Evolutionary conservation across 37 sponge, comb jelly and placozoan species (phyloP).

Genomic region (Corticium candelabrum): DNA sequence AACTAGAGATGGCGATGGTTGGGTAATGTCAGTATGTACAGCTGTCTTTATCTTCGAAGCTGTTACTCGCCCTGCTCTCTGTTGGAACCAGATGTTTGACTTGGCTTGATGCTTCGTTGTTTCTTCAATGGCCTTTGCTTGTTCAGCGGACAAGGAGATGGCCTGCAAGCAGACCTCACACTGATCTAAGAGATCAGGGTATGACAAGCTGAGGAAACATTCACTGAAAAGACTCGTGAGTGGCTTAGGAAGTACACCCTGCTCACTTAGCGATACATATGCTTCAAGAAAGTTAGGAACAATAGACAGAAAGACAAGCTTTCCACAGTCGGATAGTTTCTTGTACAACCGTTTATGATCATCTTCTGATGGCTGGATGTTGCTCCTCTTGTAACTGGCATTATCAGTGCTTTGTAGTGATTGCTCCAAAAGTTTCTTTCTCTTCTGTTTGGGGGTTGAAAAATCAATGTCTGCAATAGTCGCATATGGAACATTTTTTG

Average conservation of each 20-base stretch:
- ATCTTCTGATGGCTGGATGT: neutral
- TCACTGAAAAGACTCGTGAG: slow-evolving; percentile 21
- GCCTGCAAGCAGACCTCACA: slow-evolving; percentile 15
- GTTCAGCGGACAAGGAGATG: slow-evolving; percentile 11
- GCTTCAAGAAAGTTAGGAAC: slow-evolving; percentile 13
- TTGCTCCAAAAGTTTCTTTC: neutral
- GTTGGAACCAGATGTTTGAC: slow-evolving; percentile 36
- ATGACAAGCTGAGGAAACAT: slow-evolving; percentile 9
- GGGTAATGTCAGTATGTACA: slow-evolving; percentile 11
- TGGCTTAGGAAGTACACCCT: slow-evolving; percentile 19
- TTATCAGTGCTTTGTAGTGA: too few species aligned
- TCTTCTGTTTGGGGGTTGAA: slow-evolving; percentile 14
- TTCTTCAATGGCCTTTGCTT: slow-evolving; percentile 14
- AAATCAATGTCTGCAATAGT: slow-evolving; percentile 36
- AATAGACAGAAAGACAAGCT: slow-evolving; percentile 36
- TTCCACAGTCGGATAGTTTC: slow-evolving; percentile 8
- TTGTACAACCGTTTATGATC: neutral
- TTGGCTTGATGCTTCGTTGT: slow-evolving; percentile 20
- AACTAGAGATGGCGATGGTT: slow-evolving; percentile 35
- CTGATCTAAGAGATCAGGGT: slow-evolving; percentile 17
- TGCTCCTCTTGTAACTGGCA: neutral
- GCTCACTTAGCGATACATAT: slow-evolving; percentile 19
- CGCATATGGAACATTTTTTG: slow-evolving; percentile 23
- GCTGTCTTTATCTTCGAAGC: slow-evolving; percentile 39
- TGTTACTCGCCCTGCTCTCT: slow-evolving; percentile 44